These are phyloP conservation scores for Trachelus iudaicus DNA, from an alignment of 2,888 invertebrate species.

Conservation along the genomic window DNA sequence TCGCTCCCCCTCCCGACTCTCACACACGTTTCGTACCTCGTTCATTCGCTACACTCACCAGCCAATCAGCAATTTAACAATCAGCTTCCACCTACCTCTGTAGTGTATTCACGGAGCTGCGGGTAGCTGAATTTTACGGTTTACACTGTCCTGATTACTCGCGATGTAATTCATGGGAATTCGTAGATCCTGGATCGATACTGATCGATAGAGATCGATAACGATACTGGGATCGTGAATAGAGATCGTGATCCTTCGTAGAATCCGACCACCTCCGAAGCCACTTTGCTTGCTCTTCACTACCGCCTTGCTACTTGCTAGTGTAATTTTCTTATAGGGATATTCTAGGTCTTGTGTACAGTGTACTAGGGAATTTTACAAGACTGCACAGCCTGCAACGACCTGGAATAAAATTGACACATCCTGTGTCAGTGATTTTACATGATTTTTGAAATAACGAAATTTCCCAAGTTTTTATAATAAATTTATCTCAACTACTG, in stretches of 20 bases:
- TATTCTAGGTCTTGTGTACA: neutral
- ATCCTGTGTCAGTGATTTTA: neutral
- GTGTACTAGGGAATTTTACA: neutral
- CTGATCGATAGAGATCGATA: neutral
- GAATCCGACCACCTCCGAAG: neutral
- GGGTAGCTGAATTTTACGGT: neutral
- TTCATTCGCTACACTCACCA: conserved; percentile 1
- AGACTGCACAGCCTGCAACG: neutral
- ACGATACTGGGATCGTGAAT: neutral
- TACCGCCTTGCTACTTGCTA: neutral
- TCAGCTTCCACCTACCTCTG: conserved; percentile 73
- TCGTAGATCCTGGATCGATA: neutral
- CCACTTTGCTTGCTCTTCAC: too few relatives aligned
- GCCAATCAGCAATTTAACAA: conserved; percentile 20
- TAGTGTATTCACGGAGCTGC: conserved; percentile 61
- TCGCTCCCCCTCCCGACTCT: conserved; percentile 11
- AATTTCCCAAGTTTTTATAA: neutral
- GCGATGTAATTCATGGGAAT: neutral
- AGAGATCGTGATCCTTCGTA: neutral
- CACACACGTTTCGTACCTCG: conserved; percentile 2
- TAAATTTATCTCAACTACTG: neutral
- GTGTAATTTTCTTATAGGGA: neutral
- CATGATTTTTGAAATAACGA: neutral
- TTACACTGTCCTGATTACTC: neutral
- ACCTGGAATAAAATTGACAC: neutral